phyloP scores from a whole-genome alignment of 2,113 vertebrate genomes.

The Sciurus niger region DNA sequence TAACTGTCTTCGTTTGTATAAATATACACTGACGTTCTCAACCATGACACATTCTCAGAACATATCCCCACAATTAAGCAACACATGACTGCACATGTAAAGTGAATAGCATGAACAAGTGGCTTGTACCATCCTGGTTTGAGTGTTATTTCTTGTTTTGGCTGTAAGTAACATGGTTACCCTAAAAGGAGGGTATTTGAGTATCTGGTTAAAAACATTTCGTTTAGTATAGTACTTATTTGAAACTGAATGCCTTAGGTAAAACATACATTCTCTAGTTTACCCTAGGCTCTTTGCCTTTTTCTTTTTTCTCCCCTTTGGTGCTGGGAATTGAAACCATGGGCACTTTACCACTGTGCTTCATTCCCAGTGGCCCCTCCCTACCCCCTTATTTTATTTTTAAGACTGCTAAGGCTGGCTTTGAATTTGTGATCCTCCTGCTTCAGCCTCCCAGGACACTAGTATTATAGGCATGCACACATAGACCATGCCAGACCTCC shows the following conservation, averaged over 20 bases:
- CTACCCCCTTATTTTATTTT: too few species aligned
- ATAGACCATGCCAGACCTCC: too few species aligned
- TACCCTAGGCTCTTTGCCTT: background rate
- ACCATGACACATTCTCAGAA: background rate
- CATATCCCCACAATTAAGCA: background rate
- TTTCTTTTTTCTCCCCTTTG: background rate
- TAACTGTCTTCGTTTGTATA: background rate
- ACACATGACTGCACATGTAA: background rate
- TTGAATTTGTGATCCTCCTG: too few species aligned
- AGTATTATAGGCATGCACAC: too few species aligned
- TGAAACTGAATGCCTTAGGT: slow-evolving; percentile 38
- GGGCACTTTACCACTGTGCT: too few species aligned
- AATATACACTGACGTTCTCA: background rate
- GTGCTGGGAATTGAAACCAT: too few species aligned
- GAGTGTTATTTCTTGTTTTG: slow-evolving; percentile 46
- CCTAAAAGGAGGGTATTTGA: slow-evolving; percentile 46
- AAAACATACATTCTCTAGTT: background rate
- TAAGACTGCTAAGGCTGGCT: too few species aligned
- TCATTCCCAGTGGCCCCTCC: too few species aligned
- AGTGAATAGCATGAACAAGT: background rate
- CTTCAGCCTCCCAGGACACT: too few species aligned
- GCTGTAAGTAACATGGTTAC: background rate
- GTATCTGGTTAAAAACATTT: slow-evolving; percentile 24
- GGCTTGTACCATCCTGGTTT: slow-evolving; percentile 3
- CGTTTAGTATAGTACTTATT: slow-evolving; percentile 34